Conservation (phyloP, 2,797 vertebrate genomes). For the Anguilla anguilla region DNA sequence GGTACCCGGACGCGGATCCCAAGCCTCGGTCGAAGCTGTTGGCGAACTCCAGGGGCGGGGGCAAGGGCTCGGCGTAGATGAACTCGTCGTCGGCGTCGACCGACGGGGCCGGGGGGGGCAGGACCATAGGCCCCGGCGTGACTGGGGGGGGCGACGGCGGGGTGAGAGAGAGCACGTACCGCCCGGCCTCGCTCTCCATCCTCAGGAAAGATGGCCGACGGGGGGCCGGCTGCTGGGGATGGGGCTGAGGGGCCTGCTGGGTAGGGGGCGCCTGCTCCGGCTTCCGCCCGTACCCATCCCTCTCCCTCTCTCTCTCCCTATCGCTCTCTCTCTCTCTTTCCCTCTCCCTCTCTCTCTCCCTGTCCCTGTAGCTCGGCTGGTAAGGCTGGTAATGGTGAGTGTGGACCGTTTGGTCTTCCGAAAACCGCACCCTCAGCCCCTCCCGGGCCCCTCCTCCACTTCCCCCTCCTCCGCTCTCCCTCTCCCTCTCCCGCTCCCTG, state of each 20-base stretch:
- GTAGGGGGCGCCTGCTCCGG: conserved; percentile 68
- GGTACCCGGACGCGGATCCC: conserved; percentile 56
- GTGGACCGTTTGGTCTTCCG: conserved; percentile 77
- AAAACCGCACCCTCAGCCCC: conserved; percentile 76
- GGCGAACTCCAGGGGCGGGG: conserved; percentile 87
- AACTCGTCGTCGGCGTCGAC: conserved; percentile 89
- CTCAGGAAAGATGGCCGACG: conserved; percentile 72
- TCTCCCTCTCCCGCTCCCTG: conserved; percentile 72
- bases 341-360: conserved; percentile 64
- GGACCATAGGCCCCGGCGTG: conserved; percentile 75
- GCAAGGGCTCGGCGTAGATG: conserved; percentile 86
- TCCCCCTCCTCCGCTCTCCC: conserved; percentile 65
- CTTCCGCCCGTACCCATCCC: conserved; percentile 71
- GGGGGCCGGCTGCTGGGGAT: conserved; percentile 55
- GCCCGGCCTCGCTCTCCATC: conserved; percentile 76
- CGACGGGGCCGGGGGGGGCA: conserved; percentile 88
- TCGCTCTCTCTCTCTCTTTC: conserved; percentile 59
- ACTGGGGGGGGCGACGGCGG: conserved; percentile 70
- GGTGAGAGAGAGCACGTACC: conserved; percentile 71
- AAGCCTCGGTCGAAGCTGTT: conserved; percentile 85
- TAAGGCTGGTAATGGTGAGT: conserved; percentile 77
- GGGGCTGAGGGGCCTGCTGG: conserved; percentile 41
- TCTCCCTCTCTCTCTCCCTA: conserved; percentile 63
- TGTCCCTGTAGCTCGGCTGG: conserved; percentile 69
- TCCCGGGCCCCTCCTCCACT: conserved; percentile 69